These are phyloP conservation scores for Galaxea fascicularis DNA, from an alignment of 92 coral and sea anemone genomes.

Conservation along the genomic window DNA sequence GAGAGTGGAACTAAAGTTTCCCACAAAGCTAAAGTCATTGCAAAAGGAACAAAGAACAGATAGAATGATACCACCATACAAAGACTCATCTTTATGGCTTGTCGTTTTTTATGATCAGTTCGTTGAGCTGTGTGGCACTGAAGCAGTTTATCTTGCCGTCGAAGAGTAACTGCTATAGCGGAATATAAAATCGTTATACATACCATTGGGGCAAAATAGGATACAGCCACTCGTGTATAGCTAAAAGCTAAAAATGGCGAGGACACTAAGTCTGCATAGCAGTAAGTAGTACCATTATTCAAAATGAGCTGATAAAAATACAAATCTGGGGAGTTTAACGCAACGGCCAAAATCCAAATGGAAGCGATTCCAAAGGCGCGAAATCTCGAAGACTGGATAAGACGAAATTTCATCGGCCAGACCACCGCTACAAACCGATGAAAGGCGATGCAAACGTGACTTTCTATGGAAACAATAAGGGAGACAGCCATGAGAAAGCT, in stretches of 20 bases:
- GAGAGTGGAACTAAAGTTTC: background rate
- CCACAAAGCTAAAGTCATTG: background rate
- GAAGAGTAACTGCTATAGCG: slow-evolving; percentile 2
- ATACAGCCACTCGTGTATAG: too few relatives aligned
- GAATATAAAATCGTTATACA: background rate
- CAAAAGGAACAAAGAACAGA: background rate
- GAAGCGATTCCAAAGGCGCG: background rate
- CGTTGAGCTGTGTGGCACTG: background rate
- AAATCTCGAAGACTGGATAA: background rate
- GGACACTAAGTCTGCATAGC: too few relatives aligned
- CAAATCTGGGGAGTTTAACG: background rate
- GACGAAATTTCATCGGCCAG: background rate
- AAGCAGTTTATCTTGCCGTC: background rate
- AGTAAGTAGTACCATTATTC: too few relatives aligned
- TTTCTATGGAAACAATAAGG: background rate
- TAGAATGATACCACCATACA: background rate
- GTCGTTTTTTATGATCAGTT: background rate
- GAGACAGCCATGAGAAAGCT: background rate
- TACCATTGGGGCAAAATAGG: too few relatives aligned
- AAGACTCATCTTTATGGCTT: background rate
- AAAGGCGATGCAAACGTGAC: background rate
- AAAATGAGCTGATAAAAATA: background rate
- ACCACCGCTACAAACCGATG: slow-evolving; percentile 14
- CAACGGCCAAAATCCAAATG: background rate
- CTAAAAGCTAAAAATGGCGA: too few relatives aligned